Conservation (phyloP, 2,113 vertebrate species). For the Terrapene triunguis region DNA sequence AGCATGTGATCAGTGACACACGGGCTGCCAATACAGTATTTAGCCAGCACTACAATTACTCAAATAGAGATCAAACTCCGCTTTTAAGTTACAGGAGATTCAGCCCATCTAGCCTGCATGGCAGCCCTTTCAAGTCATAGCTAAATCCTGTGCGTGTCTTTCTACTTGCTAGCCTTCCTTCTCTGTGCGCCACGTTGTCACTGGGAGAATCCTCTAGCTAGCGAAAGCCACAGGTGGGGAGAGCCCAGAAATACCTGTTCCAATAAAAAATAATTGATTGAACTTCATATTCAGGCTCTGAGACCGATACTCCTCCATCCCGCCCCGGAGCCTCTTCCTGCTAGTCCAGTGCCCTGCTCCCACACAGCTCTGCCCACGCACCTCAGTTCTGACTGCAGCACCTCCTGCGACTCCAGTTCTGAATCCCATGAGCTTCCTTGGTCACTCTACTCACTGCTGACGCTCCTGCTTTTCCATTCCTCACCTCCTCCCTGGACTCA, state of each 20-base stretch:
- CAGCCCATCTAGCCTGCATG: not conserved
- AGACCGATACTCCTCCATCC: not conserved
- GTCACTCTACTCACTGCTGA: not conserved
- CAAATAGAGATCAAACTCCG: not conserved
- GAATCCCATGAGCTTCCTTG: not conserved
- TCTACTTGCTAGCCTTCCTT: not conserved
- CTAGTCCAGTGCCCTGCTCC: not conserved
- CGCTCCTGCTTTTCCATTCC: fast-evolving
- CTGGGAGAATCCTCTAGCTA: not conserved
- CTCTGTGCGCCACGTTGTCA: not conserved
- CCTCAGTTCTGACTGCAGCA: fast-evolving
- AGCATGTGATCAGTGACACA: not conserved
- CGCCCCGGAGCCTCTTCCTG: fast-evolving
- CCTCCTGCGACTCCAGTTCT: fast-evolving
- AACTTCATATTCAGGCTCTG: fast-evolving
- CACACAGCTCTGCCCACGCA: fast-evolving
- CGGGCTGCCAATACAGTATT: not conserved
- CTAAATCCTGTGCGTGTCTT: not conserved
- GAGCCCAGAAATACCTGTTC: not conserved
- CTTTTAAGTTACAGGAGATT: not conserved
- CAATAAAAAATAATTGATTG: not conserved
- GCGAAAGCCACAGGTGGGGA: not conserved
- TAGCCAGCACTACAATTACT: not conserved
- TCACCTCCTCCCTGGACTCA: fast-evolving
- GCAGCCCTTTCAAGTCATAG: not conserved